phyloP scores from a whole-genome alignment of 2,888 invertebrate species.

The Ormia ochracea region DNA sequence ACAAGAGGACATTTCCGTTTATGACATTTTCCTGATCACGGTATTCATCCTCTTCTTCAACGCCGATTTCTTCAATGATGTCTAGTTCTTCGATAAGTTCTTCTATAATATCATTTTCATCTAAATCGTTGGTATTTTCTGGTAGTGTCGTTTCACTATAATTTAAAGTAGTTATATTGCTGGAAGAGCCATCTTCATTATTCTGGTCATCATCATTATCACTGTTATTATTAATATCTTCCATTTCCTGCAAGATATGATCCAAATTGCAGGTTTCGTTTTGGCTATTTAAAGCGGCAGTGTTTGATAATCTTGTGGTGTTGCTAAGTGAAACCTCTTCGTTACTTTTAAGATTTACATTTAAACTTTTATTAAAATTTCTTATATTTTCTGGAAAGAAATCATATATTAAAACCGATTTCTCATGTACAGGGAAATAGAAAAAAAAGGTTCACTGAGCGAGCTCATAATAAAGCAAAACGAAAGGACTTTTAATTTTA shows the following conservation, averaged over 20 bases:
- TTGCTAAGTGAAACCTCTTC: conserved; percentile 58
- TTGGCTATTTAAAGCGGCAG: conserved; percentile 66
- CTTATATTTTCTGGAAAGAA: conserved; percentile 20
- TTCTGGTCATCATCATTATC: neutral
- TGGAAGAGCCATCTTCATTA: neutral
- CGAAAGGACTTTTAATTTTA: conserved; percentile 41
- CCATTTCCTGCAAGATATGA: conserved; percentile 14
- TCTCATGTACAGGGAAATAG: neutral
- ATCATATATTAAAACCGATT: neutral
- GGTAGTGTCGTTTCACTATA: conserved; percentile 27
- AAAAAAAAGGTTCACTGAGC: conserved; percentile 49
- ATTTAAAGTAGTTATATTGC: neutral
- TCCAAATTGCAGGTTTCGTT: conserved; percentile 33
- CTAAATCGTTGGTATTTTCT: conserved; percentile 57
- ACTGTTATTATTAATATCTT: conserved; percentile 37
- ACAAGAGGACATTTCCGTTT: neutral
- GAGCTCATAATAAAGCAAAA: conserved; percentile 43
- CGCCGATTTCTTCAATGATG: conserved; percentile 50
- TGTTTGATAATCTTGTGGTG: conserved; percentile 62
- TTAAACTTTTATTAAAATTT: conserved; percentile 30
- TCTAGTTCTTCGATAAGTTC: conserved; percentile 58
- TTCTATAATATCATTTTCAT: conserved; percentile 59
- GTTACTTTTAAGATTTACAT: conserved; percentile 14
- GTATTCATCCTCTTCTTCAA: conserved; percentile 3
- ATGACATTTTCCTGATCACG: neutral